A percentile compares a stretch with the other conserved stretches of the same genome.
These are phyloP conservation scores for Salticus scenicus DNA, from an alignment of 2,888 invertebrate species.

Conservation along the genomic window DNA sequence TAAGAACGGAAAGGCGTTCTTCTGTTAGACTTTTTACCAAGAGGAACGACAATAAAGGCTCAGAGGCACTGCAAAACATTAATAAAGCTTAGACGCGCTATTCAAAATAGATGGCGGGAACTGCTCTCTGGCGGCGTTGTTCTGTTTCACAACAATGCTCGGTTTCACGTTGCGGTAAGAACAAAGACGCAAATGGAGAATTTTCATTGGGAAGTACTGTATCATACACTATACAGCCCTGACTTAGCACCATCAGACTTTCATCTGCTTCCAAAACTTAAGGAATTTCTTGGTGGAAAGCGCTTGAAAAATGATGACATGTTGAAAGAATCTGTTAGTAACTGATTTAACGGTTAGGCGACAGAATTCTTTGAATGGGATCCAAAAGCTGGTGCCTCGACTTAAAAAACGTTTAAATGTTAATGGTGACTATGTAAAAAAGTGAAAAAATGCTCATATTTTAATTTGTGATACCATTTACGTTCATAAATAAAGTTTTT, in stretches of 20 bases:
- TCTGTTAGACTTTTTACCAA: slow-evolving; percentile 3
- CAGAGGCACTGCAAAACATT: slow-evolving; percentile 1
- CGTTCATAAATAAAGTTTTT: background rate
- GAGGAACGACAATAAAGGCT: slow-evolving; percentile 19
- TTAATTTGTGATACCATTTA: background rate
- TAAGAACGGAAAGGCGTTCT: background rate
- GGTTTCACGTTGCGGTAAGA: background rate
- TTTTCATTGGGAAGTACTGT: slow-evolving; percentile 12
- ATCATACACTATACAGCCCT: slow-evolving; percentile 7
- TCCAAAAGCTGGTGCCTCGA: background rate
- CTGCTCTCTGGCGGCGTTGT: background rate
- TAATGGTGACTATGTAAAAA: background rate
- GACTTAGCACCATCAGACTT: slow-evolving; percentile 2
- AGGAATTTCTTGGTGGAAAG: background rate
- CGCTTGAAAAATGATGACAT: background rate
- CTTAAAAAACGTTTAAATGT: background rate
- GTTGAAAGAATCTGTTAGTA: background rate
- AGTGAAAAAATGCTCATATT: background rate
- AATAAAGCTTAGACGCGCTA: background rate
- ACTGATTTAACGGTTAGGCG: background rate
- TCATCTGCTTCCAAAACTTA: background rate
- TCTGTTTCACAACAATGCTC: slow-evolving; percentile 13
- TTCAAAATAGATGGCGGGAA: slow-evolving; percentile 1
- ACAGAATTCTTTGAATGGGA: background rate
- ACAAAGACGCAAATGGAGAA: background rate